Evolutionary conservation across 2,888 invertebrate species (phyloP).

Genomic region (Sesia bembeciformis): DNA sequence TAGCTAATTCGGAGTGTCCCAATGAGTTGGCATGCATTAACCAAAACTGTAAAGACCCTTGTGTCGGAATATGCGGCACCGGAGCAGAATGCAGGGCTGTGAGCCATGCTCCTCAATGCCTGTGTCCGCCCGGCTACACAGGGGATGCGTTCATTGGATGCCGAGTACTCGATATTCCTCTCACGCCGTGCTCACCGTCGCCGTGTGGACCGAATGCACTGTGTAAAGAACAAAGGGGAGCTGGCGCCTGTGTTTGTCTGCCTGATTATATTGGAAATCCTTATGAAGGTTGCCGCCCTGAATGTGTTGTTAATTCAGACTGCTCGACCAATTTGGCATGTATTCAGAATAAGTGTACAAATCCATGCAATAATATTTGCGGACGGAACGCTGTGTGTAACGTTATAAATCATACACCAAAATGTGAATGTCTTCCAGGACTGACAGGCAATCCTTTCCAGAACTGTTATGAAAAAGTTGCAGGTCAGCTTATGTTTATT

Average conservation of each 20-base stretch:
- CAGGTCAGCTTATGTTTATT: constrained; percentile 27
- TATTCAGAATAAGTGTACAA: constrained; percentile 81
- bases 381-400: constrained; percentile 82
- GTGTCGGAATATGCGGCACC: constrained; percentile 81
- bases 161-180: constrained; percentile 53
- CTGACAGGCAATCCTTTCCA: constrained; percentile 77
- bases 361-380: constrained; percentile 84
- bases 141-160: constrained; percentile 79
- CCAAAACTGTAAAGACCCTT: constrained; percentile 83
- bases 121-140: constrained; percentile 77
- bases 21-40: constrained; percentile 81
- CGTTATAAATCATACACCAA: constrained; percentile 81
- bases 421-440: constrained; percentile 78
- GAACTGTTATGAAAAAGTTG: constrained; percentile 56
- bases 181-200: constrained; percentile 78
- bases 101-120: constrained; percentile 84
- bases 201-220: constrained; percentile 84
- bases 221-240: constrained; percentile 79
- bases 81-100: constrained; percentile 82
- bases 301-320: constrained; percentile 83
- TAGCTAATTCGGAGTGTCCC: constrained; percentile 82
- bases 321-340: constrained; percentile 82
- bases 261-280: constrained; percentile 83
- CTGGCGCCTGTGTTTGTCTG: constrained; percentile 80
- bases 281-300: constrained; percentile 84